phyloP scores from a whole-genome alignment of 2,888 invertebrate genomes.

The Exephanes ischioxanthus region DNA sequence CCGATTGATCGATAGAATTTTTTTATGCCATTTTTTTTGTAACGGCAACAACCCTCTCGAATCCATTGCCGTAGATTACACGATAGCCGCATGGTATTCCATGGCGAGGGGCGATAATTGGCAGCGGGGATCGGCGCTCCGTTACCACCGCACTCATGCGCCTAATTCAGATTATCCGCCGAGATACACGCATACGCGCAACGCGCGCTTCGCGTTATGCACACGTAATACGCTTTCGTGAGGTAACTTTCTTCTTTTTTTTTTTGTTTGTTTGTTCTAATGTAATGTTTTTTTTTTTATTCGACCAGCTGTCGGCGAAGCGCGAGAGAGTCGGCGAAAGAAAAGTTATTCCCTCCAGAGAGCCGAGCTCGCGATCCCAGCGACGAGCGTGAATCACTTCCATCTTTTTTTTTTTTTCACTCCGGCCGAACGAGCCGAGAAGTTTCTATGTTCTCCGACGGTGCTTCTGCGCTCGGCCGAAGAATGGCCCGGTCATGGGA shows the following conservation, averaged over 20 bases:
- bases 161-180: conserved; percentile 35
- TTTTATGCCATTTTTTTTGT: background rate
- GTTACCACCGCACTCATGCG: background rate
- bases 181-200: conserved; percentile 10
- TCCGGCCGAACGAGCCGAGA: background rate
- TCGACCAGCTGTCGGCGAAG: background rate
- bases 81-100: background rate
- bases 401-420: background rate
- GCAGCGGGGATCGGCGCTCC: background rate
- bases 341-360: background rate
- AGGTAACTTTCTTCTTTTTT: conserved; percentile 23
- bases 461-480: conserved; percentile 1
- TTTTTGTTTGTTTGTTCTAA: conserved; percentile 1
- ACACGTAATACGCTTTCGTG: conserved; percentile 30
- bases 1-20: conserved; percentile 53
- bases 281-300: conserved; percentile 26
- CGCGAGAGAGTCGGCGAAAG: conserved; percentile 17
- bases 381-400: background rate
- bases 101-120: background rate
- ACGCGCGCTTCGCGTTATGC: conserved; percentile 2
- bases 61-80: background rate
- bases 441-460: too few relatives aligned
- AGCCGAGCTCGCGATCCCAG: background rate
- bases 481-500: conserved; percentile 52
- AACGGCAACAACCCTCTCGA: background rate